A percentile compares a stretch with the other conserved stretches of the same genome.
These are phyloP conservation scores for Colistium nudipinnis DNA, from an alignment of 2,113 vertebrate genomes.

Conservation along the genomic window DNA sequence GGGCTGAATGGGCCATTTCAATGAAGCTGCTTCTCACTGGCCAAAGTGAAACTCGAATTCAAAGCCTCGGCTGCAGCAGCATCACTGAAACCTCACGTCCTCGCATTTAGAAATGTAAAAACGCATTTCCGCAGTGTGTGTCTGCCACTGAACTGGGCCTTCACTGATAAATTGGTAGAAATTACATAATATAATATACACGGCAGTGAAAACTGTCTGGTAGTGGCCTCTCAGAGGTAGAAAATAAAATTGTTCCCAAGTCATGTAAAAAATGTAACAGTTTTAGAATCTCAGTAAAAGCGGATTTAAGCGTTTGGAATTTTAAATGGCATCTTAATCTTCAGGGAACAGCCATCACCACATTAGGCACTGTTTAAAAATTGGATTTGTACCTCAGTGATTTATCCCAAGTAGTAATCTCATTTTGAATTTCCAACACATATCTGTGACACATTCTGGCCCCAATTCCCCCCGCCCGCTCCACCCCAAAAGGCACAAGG, in stretches of 20 bases:
- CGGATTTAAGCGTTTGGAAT: not conserved
- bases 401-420: not conserved
- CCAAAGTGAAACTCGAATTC: slow-evolving; percentile 43
- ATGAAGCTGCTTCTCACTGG: slow-evolving; percentile 1
- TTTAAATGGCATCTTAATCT: slow-evolving; percentile 36
- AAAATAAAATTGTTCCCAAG: not conserved
- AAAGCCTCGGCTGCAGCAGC: not conserved
- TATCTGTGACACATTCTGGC: not conserved
- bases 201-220: not conserved
- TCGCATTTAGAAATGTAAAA: not conserved
- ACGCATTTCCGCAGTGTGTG: not conserved
- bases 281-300: slow-evolving; percentile 16
- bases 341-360: slow-evolving; percentile 2
- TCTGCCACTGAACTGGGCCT: not conserved
- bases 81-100: not conserved
- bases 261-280: not conserved
- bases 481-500: not conserved
- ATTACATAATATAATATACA: no score
- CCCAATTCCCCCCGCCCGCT: no score
- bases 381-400: not conserved
- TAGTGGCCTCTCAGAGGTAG: not conserved
- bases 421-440: not conserved
- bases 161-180: not conserved
- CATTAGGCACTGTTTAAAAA: slow-evolving; percentile 6
- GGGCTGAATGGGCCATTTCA: slow-evolving; percentile 34